Evolutionary conservation across 2,888 invertebrate species (phyloP).

Genomic region (Crematogaster levior): DNA sequence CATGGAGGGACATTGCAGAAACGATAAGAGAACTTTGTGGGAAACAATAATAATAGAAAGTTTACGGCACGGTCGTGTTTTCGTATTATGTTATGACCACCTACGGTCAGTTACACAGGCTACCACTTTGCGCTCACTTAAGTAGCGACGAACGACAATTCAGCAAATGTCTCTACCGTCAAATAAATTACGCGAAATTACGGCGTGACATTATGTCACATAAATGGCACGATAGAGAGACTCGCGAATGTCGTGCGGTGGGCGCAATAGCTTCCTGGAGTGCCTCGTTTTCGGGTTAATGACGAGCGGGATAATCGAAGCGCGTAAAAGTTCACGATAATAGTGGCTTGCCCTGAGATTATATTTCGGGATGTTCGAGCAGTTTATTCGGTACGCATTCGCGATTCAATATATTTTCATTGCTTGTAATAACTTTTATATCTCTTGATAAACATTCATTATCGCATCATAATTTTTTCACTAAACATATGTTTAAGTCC

Average conservation of each 20-base stretch:
- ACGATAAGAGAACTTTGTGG: conserved; percentile 45
- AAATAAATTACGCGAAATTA: conserved; percentile 75
- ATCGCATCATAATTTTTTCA: neutral
- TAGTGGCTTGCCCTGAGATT: neutral
- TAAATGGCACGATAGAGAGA: conserved; percentile 66
- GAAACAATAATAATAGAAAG: conserved; percentile 72
- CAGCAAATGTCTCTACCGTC: conserved; percentile 69
- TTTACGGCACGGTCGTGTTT: conserved; percentile 68
- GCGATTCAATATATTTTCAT: neutral
- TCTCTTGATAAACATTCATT: neutral
- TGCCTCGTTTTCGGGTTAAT: conserved; percentile 49
- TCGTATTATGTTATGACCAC: conserved; percentile 77
- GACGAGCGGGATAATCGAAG: conserved; percentile 51
- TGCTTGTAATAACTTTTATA: neutral
- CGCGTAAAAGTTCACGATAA: conserved; percentile 51
- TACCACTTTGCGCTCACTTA: conserved; percentile 85
- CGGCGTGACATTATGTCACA: conserved; percentile 62
- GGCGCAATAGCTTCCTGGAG: conserved; percentile 45
- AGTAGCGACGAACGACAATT: conserved; percentile 80
- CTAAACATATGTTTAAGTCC: neutral
- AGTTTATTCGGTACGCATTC: neutral
- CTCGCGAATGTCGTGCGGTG: conserved; percentile 21
- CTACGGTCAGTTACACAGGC: conserved; percentile 81
- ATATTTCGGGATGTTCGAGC: conserved; percentile 9
- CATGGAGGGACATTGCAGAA: conserved; percentile 10